Evolutionary conservation across 2,797 vertebrate species (phyloP), one percentile per base, ranked within the genome.

Genomic region (Bovichtus diacanthus): DNA sequence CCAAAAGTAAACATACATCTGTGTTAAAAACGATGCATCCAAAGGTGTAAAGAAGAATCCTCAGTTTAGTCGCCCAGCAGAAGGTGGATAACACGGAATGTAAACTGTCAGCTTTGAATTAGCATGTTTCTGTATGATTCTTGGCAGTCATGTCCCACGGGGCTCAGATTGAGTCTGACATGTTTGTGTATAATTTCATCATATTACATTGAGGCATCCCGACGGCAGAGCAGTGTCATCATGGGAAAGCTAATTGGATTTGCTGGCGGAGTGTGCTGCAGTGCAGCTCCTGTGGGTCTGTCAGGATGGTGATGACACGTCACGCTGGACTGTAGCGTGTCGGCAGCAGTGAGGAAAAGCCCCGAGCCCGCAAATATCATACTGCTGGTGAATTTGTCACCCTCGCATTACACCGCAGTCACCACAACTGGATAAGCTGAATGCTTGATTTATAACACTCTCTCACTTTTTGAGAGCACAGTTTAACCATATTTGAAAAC

Each of bases 171-270:
- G 74, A 91, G 84, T 87, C 84, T 58, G 70, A 87, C 70, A 72
- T 67, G 75, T 88, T 87, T 88, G 84, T 81, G 83, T 82, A 82
- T 92, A 81, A 91, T 91, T 90, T 78, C 82, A 92, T 92, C 83
- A 91, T 90, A 90, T 90, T 87, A 90, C 85, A 84, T 75, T 74
- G 60, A 80, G 84, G 85, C 78, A 88, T 74, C 67, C 77, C 70
- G 50, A 72, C 84, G 59, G 91, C 83, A 51, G 76, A 77, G 81
- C 27, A 1, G 58, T 83, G 86, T 93, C 88, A 76, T 89, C 82
- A 65, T 78, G 88, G 90, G 89, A 86, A 88, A 83, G 87, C 87
- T 94, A 93, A 93, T 92, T 93, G 89, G 85, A 92, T 94, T 89
- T 90, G 65, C 85, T 59, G 85, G 80, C 83, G 76, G 82, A 86